These are phyloP conservation scores for Drosophila buzzatii DNA, from an alignment of 2,888 invertebrate genomes.

Conservation along the genomic window DNA sequence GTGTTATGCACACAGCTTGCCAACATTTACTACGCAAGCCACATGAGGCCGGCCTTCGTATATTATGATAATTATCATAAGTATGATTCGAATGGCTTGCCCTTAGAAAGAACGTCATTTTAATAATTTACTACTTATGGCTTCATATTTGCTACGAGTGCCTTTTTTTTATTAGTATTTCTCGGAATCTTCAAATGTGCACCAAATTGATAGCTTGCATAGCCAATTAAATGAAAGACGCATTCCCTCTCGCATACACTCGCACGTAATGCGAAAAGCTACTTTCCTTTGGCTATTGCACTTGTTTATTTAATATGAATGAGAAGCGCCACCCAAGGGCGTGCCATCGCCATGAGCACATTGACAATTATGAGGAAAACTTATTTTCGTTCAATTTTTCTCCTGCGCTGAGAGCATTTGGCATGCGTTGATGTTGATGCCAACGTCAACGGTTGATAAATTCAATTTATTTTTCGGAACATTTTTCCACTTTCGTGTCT, in stretches of 20 bases:
- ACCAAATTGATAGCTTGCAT: slow-evolving; percentile 8
- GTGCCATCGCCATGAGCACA: slow-evolving; percentile 20
- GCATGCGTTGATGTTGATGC: slow-evolving; percentile 22
- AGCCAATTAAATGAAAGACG: slow-evolving; percentile 10
- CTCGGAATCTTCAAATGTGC: slow-evolving; percentile 7
- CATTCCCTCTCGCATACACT: slow-evolving; percentile 3
- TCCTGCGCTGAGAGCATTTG: slow-evolving; percentile 8
- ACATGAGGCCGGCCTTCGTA: slow-evolving; percentile 36
- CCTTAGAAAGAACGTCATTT: slow-evolving; percentile 26
- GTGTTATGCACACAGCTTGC: slow-evolving; percentile 56
- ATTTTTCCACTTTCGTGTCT: slow-evolving; percentile 24
- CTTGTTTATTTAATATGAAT: slow-evolving; percentile 40
- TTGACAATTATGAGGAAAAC: slow-evolving; percentile 59
- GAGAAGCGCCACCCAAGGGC: slow-evolving; percentile 4
- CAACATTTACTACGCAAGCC: slow-evolving; percentile 34
- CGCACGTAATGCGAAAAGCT: slow-evolving; percentile 18
- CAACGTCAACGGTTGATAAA: slow-evolving; percentile 67
- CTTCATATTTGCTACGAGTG: neutral
- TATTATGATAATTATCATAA: slow-evolving; percentile 55
- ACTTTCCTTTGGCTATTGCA: slow-evolving; percentile 28
- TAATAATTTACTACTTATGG: slow-evolving; percentile 26
- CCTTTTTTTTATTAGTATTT: neutral
- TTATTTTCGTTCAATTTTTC: slow-evolving; percentile 24
- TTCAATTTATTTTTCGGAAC: slow-evolving; percentile 69
- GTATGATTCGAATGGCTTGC: slow-evolving; percentile 34